Percentiles rank a stretch among this genome's conserved stretches.
Conservation (phyloP, 2,797 vertebrate species). For the Iguana delicatissima region DNA sequence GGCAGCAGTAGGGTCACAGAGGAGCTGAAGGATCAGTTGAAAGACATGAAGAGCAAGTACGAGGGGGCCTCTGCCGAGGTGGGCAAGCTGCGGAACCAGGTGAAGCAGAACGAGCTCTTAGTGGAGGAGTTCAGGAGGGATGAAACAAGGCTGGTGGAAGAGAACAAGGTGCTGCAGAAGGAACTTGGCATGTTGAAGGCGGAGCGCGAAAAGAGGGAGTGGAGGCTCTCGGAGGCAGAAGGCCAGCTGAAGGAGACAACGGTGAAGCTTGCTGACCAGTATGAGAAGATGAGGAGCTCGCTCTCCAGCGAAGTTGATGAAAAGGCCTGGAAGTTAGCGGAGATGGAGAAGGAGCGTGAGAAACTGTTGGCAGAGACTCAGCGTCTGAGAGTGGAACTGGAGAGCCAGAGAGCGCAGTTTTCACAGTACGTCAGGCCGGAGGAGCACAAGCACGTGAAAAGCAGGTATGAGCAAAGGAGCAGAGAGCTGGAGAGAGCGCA, state of each 20-base stretch:
- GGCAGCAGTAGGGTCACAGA: constrained; percentile 81
- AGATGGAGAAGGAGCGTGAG: constrained; percentile 83
- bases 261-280: constrained; percentile 84
- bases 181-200: constrained; percentile 79
- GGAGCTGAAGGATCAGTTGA: constrained; percentile 90
- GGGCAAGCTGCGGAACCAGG: constrained; percentile 90
- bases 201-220: constrained; percentile 82
- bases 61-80: constrained; percentile 95
- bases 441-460: constrained; percentile 84
- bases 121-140: constrained; percentile 91
- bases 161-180: constrained; percentile 85
- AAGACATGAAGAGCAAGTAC: constrained; percentile 91
- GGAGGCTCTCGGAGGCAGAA: constrained; percentile 78
- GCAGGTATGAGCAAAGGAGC: constrained; percentile 83
- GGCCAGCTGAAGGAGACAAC: constrained; percentile 82
- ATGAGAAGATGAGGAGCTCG: constrained; percentile 92
- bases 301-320: constrained; percentile 87
- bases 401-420: constrained; percentile 75
- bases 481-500: constrained; percentile 83
- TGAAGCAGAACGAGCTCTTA: constrained; percentile 91
- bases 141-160: constrained; percentile 85
- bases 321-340: constrained; percentile 86
- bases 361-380: constrained; percentile 78
- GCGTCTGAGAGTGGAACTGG: constrained; percentile 84
- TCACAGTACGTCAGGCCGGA: constrained; percentile 71